Evolutionary conservation across 2,113 vertebrate genomes (phyloP).

Genomic region (Sinocyclocheilus anophthalmus): DNA sequence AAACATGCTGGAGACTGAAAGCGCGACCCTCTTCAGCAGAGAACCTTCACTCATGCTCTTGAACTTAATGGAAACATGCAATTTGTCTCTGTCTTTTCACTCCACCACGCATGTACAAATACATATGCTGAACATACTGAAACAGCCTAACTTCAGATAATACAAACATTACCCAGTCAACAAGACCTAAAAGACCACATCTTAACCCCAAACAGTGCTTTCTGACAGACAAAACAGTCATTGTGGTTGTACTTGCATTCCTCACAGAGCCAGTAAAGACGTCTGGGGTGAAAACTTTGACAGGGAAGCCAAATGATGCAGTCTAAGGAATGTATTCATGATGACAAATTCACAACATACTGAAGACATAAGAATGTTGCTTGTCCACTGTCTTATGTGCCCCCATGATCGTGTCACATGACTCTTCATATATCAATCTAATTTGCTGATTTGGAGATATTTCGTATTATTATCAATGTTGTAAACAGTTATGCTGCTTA

Average conservation of each 20-base stretch:
- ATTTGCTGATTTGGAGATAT: too few relatives aligned
- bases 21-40: not conserved
- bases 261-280: conserved; percentile 20
- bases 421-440: too few relatives aligned
- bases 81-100: conserved; percentile 47
- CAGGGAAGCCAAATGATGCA: not conserved
- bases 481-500: too few relatives aligned
- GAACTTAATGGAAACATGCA: conserved; percentile 35
- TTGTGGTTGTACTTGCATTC: conserved; percentile 9
- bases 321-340: not conserved
- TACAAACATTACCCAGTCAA: conserved; percentile 35
- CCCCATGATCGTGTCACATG: too few relatives aligned
- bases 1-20: conserved; percentile 12
- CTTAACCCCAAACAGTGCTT: conserved; percentile 38
- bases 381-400: too few relatives aligned
- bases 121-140: conserved; percentile 31
- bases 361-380: not conserved
- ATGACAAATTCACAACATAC: conserved; percentile 2
- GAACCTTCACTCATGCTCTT: conserved; percentile 20
- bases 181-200: conserved; percentile 46
- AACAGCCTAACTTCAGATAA: conserved; percentile 30
- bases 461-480: too few relatives aligned
- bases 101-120: conserved; percentile 11
- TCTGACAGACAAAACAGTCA: conserved; percentile 23
- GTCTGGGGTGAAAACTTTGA: conserved; percentile 10